Evolutionary conservation across 1,140 invertebrate genomes (phyloP).

Genomic region (Catajapyx aquilonaris): DNA sequence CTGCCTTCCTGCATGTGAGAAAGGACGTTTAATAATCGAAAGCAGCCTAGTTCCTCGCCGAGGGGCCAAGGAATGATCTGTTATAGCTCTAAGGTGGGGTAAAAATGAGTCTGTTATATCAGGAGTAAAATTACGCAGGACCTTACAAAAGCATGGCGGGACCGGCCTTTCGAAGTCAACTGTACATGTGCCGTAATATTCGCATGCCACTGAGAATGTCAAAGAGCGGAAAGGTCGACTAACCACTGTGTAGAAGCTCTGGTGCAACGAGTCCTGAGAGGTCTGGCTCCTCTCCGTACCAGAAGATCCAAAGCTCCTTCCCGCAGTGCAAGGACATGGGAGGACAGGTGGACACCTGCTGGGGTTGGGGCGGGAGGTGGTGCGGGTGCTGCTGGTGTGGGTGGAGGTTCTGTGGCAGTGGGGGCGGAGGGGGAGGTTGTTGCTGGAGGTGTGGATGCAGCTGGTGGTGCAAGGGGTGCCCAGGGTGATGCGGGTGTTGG

Average conservation of each 20-base stretch:
- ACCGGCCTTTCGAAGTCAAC: no score
- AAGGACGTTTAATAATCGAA: no score
- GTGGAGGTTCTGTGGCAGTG: slow-evolving; percentile 17
- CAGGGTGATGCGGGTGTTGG: background rate
- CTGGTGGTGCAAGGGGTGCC: background rate
- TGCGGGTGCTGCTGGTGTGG: slow-evolving; percentile 34
- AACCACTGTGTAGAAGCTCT: slow-evolving; percentile 52
- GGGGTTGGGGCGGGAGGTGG: slow-evolving; percentile 25
- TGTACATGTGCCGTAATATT: no score
- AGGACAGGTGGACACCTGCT: slow-evolving; percentile 27
- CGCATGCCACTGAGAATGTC: background rate
- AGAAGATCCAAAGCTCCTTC: slow-evolving; percentile 97
- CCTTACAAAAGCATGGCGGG: no score
- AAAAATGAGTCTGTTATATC: no score
- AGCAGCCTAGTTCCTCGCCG: no score
- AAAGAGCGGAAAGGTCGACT: slow-evolving; percentile 21
- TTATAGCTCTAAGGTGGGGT: no score
- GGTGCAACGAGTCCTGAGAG: slow-evolving; percentile 57
- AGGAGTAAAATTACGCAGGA: no score
- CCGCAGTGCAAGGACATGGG: slow-evolving; percentile 52
- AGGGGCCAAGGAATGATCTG: no score
- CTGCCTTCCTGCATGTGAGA: no score
- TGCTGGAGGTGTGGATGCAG: background rate
- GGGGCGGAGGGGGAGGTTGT: slow-evolving; percentile 21
- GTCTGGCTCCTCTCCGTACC: slow-evolving; percentile 94